Base-by-base conservation (phyloP, 2,797 vertebrate species). In the Hyperoplus immaculatus region DNA sequence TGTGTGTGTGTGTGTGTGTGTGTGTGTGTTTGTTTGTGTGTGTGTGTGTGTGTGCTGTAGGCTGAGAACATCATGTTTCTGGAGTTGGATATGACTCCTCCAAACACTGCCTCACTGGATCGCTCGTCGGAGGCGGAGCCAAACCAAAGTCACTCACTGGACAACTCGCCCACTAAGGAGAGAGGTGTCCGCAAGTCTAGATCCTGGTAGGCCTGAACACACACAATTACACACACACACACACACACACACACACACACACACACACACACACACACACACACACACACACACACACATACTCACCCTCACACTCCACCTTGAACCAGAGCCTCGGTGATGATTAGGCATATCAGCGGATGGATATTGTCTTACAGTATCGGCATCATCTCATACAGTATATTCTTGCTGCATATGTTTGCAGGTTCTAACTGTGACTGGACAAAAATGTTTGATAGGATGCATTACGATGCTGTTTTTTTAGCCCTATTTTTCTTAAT, bases 1-100 rank as follows among this genome's bases (percentile, higher is more conserved):
- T 57, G 29, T 45, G 43, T 53, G 13, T 59, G 38, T 42, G 15
- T 41, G 57, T 59, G 41, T 29, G 53, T 21, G 29, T 55, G 29
- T 56, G 54, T 57, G 36, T 57, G 55, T 57, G 29, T 65, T 47
- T 21, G 47, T 51, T 41, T 55, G 46, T 41, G 2, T 46, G 41
- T 81, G 3, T 53, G 10, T 77, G 9, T 68, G 38, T 53, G n/a
- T 18, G n/a, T 64, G 8, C 39, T 29, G 29, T 29, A 99, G 98
- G 98, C 97, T 53, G 98, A 99, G 88, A 99, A 99, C 92, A 97
- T 98, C 85, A 96, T 98, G 96, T 96, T 98, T 82, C 84, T 99
- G 93, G 97, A 99, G 91, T 87, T 99, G 83, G 98, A 99, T 83
- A 92, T 97, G 88, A 96, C 96, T 75, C 96, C 97, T 36, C 97